Base-by-base conservation (phyloP, 2,797 vertebrate genomes). In the Acanthurus tractus region DNA sequence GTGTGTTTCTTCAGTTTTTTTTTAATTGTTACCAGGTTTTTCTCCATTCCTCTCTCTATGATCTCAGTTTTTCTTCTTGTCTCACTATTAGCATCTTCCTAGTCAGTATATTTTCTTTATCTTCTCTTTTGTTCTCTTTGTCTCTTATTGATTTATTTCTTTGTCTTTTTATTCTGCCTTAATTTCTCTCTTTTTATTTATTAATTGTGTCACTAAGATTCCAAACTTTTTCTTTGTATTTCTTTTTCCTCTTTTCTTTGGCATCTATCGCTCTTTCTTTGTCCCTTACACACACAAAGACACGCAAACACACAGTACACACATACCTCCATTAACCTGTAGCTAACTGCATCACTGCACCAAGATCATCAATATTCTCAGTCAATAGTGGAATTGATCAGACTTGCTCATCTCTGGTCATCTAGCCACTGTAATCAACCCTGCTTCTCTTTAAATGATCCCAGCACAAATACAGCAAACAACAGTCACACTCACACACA, bases 341-440 rank as follows among this genome's bases (percentile, higher is more conserved):
- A 73, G 74, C 78, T 73, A 2, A n/a, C 62, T 53, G 25, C 70
- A 23, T 64, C 54, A 34, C 74, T 81, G 50, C 54, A 69, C 58
- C 80, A 53, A 56, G 42, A 10, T 69, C 44, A 49, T 90, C 86
- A 67, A 77, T 90, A 63, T 64, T 58, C 17, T 72, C 25, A 17
- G 8, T 86, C 87, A 1, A 18, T 52, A 87, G 25, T 25, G 25
- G 25, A 25, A 25, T 85, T 58, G 78, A 86, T 74, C 59, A n/a
- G 40, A 48, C 79, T 46, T 44, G 70, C 79, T 85, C 79, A 76
- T 86, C 74, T 83, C 40, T 70, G 80, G 64, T 78, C 22, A 1
- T 80, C 67, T 55, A 3, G 55, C 63, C 68, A 70, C 77, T 77
- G 59, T 81, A 82, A 82, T 88, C 82, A 89, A 86, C 45, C 75